Base-by-base conservation (phyloP, 2,888 invertebrate species). In the Furcula furcula region DNA sequence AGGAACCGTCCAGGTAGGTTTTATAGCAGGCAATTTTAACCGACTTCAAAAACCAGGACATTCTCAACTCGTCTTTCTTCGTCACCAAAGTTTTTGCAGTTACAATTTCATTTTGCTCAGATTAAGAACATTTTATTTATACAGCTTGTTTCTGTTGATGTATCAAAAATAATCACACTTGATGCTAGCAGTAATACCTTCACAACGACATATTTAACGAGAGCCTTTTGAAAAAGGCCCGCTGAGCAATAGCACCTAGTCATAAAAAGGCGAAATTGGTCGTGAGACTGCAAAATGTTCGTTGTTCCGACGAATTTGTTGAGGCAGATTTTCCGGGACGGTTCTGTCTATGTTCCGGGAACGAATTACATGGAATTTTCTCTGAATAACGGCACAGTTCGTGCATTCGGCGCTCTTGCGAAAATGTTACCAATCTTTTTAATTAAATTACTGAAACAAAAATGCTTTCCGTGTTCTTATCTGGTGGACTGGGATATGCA, bases 211-310 rank as follows among this genome's bases (percentile, higher is more conserved):
- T 5, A 14, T 14, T 13, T 1, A 25, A 12, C 22, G 11, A 22
- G 41, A 56, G 55, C 53, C 55, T 57, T 57, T 63, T 58, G 55
- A 54, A 46, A 62, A 66, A 59, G 59, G 57, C 61, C 49, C 47
- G 37, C 40, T 38, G 54, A 55, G 67, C 59, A 68, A 70, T 62
- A 55, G 62, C 54, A 35, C 34, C 40, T 42, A 51, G 53, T 58
- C 52, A 62, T 62, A 71, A 71, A 72, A 69, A 65, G 53, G 48
- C 57, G 57, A 60, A 62, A 72, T 72, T 67, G 70, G 56, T 65
- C 62, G 67, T 61, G 63, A 63, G 64, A 51, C 56, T 49, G 52
- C 52, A 64, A 45, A 59, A 64, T 57, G 53, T 52, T 49, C 61
- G 58, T 57, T 53, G 55, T 46, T 52, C 57, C 55, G 62, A 59